Base-by-base conservation (phyloP, 2,888 invertebrate genomes). In the Molanna angustata region DNA sequence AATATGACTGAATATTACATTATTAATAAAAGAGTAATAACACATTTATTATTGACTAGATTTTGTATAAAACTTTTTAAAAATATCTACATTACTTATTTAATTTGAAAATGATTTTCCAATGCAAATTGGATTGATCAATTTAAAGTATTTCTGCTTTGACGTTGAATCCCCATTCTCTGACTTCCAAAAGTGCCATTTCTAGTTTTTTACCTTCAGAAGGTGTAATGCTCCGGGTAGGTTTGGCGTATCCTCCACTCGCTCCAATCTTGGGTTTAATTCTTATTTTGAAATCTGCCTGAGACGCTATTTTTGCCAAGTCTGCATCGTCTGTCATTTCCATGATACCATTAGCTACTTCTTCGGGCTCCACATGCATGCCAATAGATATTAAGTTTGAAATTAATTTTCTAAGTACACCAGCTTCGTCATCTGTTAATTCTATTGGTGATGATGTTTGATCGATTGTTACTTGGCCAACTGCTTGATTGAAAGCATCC, bases 401-500 rank as follows among this genome's bases (percentile, higher is more conserved):
- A 2, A 39, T 39, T 13, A 54, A 40, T 4, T 40, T 54, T n/a
- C 45, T 35, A 13, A 54, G 21, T 16, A 37, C 41, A 1, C 39
- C 31, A 7, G 49, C 41, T 39, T 54, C 53, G 7, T 44, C 44
- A 17, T 45, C 45, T 7, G 49, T 35, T 18, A 54, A 40, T 32
- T 54, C 42, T 16, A 47, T 41, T 18, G 43, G 31, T 2, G 49
- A 49, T 2, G 49, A 40, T 21, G 14, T 49, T n/a, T 44, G 39
- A 13, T 45, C 49, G 19, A 54, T 49, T 13, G 49, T 49, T n/a
- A 54, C 33, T 17, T 44, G 40, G 9, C 53, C 53, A 11, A 47
- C 40, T 2, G 53, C 53, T 31, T 49, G 40, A 31, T 54, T 54
- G 48, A 54, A 47, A 22, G 42, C 33, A 14, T 54, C 53, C 2